Evolutionary conservation across 2,113 vertebrate species (phyloP).

Genomic region (Pristiophorus japonicus): DNA sequence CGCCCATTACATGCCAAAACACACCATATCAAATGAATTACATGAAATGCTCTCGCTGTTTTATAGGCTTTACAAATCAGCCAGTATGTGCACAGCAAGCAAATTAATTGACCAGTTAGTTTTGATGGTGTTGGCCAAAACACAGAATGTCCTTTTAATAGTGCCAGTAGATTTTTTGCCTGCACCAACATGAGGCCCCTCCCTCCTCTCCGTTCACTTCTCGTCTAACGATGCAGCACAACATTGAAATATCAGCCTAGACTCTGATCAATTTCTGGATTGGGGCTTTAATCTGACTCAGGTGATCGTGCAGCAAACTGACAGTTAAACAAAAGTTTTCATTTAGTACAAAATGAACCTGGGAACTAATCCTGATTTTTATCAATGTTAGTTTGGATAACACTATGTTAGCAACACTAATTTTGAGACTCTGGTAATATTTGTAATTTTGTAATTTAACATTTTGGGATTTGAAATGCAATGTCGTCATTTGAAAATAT

Average conservation of each 20-base stretch:
- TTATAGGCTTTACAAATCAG: background rate
- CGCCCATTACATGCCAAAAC: background rate
- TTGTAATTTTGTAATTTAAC: too few relatives aligned
- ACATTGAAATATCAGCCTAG: background rate
- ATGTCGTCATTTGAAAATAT: background rate
- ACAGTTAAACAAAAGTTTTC: too few relatives aligned
- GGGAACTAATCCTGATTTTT: background rate
- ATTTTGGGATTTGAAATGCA: background rate
- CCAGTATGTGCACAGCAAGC: background rate
- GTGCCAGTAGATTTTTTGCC: background rate
- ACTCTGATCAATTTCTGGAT: background rate
- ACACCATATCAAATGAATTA: background rate
- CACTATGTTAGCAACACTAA: background rate
- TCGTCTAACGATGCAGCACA: background rate
- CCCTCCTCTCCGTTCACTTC: background rate
- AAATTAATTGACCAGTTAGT: background rate
- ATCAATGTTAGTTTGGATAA: background rate
- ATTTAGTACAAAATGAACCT: too few relatives aligned
- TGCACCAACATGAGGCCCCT: background rate
- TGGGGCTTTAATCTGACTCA: background rate
- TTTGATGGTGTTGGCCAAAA: background rate
- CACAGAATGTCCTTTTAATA: background rate
- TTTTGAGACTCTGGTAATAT: background rate
- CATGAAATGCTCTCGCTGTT: background rate
- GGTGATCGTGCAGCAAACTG: background rate